Percentiles rank a stretch among this genome's conserved stretches.
Evolutionary conservation across 2,113 vertebrate genomes (phyloP).

Genomic region (Hyperoodon ampullatus): DNA sequence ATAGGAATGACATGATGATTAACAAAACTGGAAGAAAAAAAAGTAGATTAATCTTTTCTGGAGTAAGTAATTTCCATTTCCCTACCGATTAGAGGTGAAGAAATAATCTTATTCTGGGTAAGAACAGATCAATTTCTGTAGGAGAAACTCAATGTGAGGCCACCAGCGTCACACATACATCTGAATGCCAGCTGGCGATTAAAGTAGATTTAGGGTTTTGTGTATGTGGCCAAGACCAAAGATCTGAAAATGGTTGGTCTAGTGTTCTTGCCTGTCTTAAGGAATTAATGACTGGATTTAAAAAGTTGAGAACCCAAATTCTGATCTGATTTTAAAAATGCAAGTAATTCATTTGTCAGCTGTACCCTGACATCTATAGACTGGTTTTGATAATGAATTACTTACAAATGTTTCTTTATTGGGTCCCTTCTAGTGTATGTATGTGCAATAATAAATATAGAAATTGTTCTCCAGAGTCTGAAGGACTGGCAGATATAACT

Average conservation of each 20-base stretch:
- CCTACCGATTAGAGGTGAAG: background rate
- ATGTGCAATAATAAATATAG: background rate
- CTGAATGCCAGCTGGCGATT: background rate
- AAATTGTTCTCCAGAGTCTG: background rate
- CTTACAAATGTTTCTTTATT: background rate
- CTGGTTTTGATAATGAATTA: background rate
- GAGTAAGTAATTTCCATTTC: background rate
- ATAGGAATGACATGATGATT: background rate
- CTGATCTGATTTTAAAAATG: background rate
- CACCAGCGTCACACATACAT: background rate
- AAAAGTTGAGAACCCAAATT: background rate
- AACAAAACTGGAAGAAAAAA: slow-evolving; percentile 18
- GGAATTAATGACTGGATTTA: background rate
- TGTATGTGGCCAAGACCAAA: background rate
- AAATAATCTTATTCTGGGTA: background rate
- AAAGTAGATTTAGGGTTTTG: background rate
- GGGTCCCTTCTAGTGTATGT: background rate
- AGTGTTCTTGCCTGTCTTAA: background rate
- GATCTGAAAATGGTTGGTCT: background rate
- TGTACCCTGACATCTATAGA: background rate
- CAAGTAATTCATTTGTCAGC: background rate
- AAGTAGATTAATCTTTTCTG: background rate
- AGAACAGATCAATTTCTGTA: background rate
- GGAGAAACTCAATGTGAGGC: background rate
- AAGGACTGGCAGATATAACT: background rate